Percentiles rank a stretch among this genome's conserved stretches.
Evolutionary conservation across 35 echinoderm and acorn worm species (phyloP).

Genomic region (Heliocidaris erythrogramma): DNA sequence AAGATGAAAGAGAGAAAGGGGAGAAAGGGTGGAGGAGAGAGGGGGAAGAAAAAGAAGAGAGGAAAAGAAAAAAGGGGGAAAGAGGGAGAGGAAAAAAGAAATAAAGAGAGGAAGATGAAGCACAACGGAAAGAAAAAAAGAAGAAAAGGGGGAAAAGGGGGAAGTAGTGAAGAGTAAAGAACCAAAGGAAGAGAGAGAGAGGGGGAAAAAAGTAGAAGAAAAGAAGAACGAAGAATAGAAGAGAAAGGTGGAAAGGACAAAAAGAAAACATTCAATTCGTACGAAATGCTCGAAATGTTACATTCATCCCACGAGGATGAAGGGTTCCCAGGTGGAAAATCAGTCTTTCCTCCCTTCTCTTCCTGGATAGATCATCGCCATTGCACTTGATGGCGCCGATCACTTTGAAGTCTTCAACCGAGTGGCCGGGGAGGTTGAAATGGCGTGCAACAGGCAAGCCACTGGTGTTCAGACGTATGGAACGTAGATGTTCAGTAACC

Average conservation of each 20-base stretch:
- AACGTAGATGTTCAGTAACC: too few relatives aligned
- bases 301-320: too few relatives aligned
- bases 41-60: neutral
- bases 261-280: neutral
- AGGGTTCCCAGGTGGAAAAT: too few relatives aligned
- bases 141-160: neutral
- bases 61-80: neutral
- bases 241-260: neutral
- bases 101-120: slow-evolving; percentile 10
- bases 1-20: neutral
- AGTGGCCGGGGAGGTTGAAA: too few relatives aligned
- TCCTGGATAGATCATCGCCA: too few relatives aligned
- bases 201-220: neutral
- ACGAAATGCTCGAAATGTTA: too few relatives aligned
- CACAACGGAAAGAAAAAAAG: neutral
- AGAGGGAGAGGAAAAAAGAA: neutral
- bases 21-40: neutral
- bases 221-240: neutral
- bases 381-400: too few relatives aligned
- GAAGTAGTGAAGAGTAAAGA: neutral
- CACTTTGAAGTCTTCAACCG: too few relatives aligned
- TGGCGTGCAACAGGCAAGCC: too few relatives aligned
- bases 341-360: too few relatives aligned
- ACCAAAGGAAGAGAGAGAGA: neutral
- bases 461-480: too few relatives aligned